Conservation (phyloP, 2,888 invertebrate genomes). For the Phortica okadai region DNA sequence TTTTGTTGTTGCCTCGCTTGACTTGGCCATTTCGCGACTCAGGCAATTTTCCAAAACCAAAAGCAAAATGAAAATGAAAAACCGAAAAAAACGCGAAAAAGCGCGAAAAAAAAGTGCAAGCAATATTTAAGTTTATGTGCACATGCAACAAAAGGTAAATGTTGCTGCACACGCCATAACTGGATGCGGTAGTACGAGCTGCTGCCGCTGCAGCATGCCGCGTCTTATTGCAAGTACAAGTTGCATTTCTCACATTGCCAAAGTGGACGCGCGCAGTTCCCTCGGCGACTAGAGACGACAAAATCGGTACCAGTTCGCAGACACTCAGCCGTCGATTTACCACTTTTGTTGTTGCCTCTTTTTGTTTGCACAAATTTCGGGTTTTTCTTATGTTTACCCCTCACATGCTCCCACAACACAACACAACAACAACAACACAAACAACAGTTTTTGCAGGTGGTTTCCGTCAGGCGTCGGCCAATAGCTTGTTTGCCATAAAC, state of each 20-base stretch:
- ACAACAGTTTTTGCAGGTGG: slow-evolving; percentile 15
- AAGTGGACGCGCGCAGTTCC: background rate
- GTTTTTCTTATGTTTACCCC: background rate
- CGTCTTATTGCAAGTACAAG: slow-evolving; percentile 28
- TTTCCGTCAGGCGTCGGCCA: slow-evolving; percentile 16
- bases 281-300: background rate
- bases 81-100: slow-evolving; percentile 15
- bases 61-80: background rate
- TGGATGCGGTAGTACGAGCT: slow-evolving; percentile 27
- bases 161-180: slow-evolving; percentile 31
- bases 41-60: slow-evolving; percentile 17
- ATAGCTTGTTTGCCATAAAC: slow-evolving; percentile 18
- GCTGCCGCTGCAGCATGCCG: background rate
- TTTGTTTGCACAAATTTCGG: slow-evolving; percentile 4
- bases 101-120: background rate
- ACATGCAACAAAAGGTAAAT: slow-evolving; percentile 18
- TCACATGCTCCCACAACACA: background rate
- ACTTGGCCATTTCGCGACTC: slow-evolving; percentile 17
- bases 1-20: slow-evolving; percentile 2
- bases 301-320: slow-evolving; percentile 1
- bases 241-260: slow-evolving; percentile 30
- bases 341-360: background rate
- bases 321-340: slow-evolving; percentile 12
- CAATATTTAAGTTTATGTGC: slow-evolving; percentile 7
- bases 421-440: background rate